Conservation (phyloP, 2,888 invertebrate genomes). For the Volucella zonaria region DNA sequence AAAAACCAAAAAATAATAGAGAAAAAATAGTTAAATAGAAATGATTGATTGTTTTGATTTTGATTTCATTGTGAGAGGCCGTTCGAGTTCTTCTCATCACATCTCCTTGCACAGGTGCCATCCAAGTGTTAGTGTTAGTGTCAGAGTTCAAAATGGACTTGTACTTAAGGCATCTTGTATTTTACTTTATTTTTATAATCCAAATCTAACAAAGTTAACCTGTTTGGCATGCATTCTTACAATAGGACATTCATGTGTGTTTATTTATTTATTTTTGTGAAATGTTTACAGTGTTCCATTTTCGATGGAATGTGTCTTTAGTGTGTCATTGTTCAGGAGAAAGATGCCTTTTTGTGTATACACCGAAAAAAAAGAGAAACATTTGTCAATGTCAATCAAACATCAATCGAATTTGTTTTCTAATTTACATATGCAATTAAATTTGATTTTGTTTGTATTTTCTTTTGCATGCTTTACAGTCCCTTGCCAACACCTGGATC, state of each 20-base stretch:
- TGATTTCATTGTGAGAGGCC: slow-evolving; percentile 20
- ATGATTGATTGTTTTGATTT: slow-evolving; percentile 46
- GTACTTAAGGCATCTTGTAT: slow-evolving; percentile 34
- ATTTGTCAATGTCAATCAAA: not conserved
- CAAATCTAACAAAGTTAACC: slow-evolving; percentile 41
- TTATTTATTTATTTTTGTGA: not conserved
- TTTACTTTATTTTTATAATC: not conserved
- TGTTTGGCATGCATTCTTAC: slow-evolving; percentile 55
- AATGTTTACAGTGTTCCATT: slow-evolving; percentile 5
- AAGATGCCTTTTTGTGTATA: slow-evolving; percentile 25
- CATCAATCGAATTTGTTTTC: slow-evolving; percentile 27
- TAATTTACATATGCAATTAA: not conserved
- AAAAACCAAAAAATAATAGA: slow-evolving; percentile 7
- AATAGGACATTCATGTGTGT: slow-evolving; percentile 18
- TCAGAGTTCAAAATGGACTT: too few relatives aligned
- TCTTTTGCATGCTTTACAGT: slow-evolving; percentile 74
- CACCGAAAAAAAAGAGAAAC: slow-evolving; percentile 12
- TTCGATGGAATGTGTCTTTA: not conserved
- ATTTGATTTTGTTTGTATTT: slow-evolving; percentile 1
- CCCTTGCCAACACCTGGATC: slow-evolving; percentile 78
- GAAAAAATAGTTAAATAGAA: slow-evolving; percentile 1
- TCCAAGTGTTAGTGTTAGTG: slow-evolving; percentile 17
- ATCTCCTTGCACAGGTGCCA: not conserved
- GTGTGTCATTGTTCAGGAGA: slow-evolving; percentile 12
- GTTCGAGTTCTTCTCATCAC: not conserved